phyloP scores from a whole-genome alignment of 1,140 invertebrate genomes.

The Drosophila bifasciata region DNA sequence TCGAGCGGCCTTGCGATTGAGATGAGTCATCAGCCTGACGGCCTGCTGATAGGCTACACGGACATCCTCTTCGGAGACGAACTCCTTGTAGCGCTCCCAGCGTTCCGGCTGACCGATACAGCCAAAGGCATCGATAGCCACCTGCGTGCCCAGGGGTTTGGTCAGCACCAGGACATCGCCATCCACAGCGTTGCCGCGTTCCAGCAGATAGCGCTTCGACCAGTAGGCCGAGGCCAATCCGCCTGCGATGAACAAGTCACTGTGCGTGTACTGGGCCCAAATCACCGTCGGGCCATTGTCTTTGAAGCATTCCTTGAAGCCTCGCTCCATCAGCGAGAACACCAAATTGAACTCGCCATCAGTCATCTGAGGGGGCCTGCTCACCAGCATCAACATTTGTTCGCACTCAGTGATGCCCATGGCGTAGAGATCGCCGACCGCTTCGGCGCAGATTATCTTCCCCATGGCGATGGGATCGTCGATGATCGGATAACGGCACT shows the following conservation, averaged over 20 bases:
- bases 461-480: constrained; percentile 99
- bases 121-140: constrained; percentile 98
- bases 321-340: constrained; percentile 91
- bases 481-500: constrained; percentile 99
- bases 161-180: constrained; percentile 98
- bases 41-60: constrained; percentile 97
- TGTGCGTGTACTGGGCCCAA: constrained; percentile 98
- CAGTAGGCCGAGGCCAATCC: constrained; percentile 98
- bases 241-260: constrained; percentile 99
- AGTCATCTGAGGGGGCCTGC: constrained; percentile 97
- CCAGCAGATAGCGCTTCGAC: constrained; percentile 97
- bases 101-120: constrained; percentile 98
- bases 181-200: constrained; percentile 97
- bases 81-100: constrained; percentile 97
- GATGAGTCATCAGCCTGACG: constrained; percentile 98
- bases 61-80: constrained; percentile 97
- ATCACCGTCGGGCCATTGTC: constrained; percentile 97
- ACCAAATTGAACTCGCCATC: constrained; percentile 98
- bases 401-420: constrained; percentile 99
- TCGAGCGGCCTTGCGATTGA: constrained; percentile 96
- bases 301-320: constrained; percentile 91
- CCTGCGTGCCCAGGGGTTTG: constrained; percentile 98
- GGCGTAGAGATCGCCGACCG: constrained; percentile 98
- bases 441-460: constrained; percentile 99
- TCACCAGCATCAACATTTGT: constrained; percentile 99